Base-by-base conservation (phyloP, 2,888 invertebrate species). In the Andrena bucephala region DNA sequence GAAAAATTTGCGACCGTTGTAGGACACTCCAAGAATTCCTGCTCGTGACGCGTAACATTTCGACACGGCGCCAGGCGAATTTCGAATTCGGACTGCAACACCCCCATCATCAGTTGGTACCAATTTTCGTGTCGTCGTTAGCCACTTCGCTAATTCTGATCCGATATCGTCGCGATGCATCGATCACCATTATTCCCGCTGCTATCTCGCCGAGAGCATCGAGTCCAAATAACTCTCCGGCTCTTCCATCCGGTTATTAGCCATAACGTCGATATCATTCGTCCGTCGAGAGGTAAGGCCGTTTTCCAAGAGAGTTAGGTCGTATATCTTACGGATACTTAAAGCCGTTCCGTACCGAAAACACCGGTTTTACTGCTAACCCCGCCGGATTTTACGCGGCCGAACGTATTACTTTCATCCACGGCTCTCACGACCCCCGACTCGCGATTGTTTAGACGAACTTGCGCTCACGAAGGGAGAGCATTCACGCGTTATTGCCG, bases 371-470 rank as follows among this genome's bases (percentile, higher is more conserved):
- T 52, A 69, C 50, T 27, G 70, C 27, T 59, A 57, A 20, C 20
- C 13, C 33, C 67, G 33, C 4, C 31, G 16, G 57, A 54, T 52
- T 52, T 50, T 24, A 31, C 31, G 4, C 50, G 31, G 13, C 52
- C 13, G 29, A 13, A 27, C 63, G 20, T 65, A 57, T 72, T 65
- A 36, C 54, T 65, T 65, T 42, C 33, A 16, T 65, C 36, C 27
- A 42, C 59, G 36, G 4, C 13, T 63, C 31, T 24, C 27, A 16
- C 54, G 54, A 65, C 13, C 36, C 7, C 29, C 36, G 16, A 2
- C 29, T 29, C 36, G 57, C 24, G 57, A 70, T 66, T 60, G 59
- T 66, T 71, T 59, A 16, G 48, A 48, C 27, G 13, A 76, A 83
- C 20, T 66, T 20, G 1, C 8, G 7, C 2, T 10, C 59, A 24